phyloP scores from a whole-genome alignment of 2,113 vertebrate genomes.

The Eidolon helvum region DNA sequence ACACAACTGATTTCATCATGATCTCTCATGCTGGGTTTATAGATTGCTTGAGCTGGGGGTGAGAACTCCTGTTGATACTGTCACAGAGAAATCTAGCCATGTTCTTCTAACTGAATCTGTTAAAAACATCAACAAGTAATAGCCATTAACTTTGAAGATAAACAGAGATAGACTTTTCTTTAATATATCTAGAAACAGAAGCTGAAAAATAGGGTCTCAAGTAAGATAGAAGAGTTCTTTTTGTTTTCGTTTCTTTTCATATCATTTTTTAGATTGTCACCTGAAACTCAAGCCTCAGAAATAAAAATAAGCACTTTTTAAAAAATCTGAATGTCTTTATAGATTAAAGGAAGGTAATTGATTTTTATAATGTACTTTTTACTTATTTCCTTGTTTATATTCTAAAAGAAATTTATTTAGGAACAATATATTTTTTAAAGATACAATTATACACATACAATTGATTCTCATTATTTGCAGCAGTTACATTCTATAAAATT shows the following conservation, averaged over 20 bases:
- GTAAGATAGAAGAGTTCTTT: not conserved
- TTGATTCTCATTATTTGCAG: not conserved
- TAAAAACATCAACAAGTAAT: slow-evolving; percentile 64
- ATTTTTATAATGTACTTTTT: not conserved
- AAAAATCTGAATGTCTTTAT: not conserved
- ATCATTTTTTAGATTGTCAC: not conserved
- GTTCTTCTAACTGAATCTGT: slow-evolving; percentile 47
- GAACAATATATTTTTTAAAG: not conserved
- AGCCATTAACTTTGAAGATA: slow-evolving; percentile 51
- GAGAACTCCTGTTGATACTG: slow-evolving; percentile 33
- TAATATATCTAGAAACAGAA: not conserved
- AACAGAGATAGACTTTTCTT: slow-evolving; percentile 48
- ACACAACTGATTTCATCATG: slow-evolving; percentile 57
- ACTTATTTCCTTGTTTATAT: not conserved
- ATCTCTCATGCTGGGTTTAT: slow-evolving; percentile 65
- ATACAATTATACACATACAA: not conserved
- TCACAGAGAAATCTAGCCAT: slow-evolving; percentile 13
- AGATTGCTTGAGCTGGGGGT: slow-evolving; percentile 63
- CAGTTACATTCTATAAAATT: not conserved
- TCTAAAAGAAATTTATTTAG: not conserved
- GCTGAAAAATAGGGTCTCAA: not conserved
- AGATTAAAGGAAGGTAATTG: not conserved
- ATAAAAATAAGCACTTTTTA: not conserved
- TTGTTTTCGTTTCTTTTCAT: not conserved
- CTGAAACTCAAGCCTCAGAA: not conserved